Evolutionary conservation across 1,140 invertebrate species (phyloP).

Genomic region (Bombus fervidus): DNA sequence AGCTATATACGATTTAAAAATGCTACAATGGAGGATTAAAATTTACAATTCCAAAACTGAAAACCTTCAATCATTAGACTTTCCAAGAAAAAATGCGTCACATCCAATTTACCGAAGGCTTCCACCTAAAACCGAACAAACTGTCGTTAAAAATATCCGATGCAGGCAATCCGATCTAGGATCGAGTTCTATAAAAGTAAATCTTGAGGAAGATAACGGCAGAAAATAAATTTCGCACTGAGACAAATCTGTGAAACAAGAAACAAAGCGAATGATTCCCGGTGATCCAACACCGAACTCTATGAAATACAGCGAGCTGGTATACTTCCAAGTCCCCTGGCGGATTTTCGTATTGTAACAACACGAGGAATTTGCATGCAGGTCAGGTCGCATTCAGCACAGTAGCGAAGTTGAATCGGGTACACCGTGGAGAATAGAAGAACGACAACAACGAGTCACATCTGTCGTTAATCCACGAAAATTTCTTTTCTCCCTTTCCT

Average conservation of each 20-base stretch:
- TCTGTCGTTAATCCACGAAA: conserved; percentile 33
- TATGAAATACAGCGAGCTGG: background rate
- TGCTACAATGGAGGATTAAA: too few relatives aligned
- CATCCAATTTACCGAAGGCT: background rate
- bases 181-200: background rate
- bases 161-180: background rate
- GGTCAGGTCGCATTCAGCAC: background rate
- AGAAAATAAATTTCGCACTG: background rate
- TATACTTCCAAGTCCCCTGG: background rate
- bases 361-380: conserved; percentile 22
- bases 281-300: background rate
- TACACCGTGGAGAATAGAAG: background rate
- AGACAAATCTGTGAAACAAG: background rate
- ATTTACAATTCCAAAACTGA: background rate
- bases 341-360: background rate
- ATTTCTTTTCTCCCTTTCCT: background rate
- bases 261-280: too few relatives aligned
- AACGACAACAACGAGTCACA: background rate
- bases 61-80: background rate
- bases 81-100: background rate
- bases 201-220: background rate
- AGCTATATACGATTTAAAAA: too few relatives aligned
- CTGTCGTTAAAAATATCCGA: background rate
- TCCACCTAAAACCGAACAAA: background rate
- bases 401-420: background rate